Percentiles rank a stretch among this genome's conserved stretches.
phyloP scores from a whole-genome alignment of 2,797 vertebrate genomes.

The Xyrichtys novacula region DNA sequence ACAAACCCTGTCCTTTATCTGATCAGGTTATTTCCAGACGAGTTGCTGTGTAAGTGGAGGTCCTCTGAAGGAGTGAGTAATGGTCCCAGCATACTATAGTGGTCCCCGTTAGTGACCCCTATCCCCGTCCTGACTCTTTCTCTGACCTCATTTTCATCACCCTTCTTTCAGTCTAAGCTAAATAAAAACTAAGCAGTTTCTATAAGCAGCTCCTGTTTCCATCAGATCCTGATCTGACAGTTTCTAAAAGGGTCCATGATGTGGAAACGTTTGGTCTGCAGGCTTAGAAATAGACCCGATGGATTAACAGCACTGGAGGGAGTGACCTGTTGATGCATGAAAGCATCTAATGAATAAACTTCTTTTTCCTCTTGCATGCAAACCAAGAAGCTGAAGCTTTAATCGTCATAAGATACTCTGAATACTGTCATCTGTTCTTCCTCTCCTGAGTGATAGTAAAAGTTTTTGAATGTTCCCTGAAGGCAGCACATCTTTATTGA shows the following conservation, averaged over 20 bases:
- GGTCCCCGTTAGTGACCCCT: constrained; percentile 27
- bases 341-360: no score
- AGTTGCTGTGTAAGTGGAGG: constrained; percentile 47
- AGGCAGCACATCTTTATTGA: neutral
- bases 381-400: no score
- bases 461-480: neutral
- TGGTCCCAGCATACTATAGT: constrained; percentile 35
- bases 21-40: constrained; percentile 51
- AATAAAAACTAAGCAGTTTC: neutral
- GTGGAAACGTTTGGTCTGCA: constrained; percentile 8
- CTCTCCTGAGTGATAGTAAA: neutral
- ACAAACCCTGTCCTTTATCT: constrained; percentile 56
- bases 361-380: no score
- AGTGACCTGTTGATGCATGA: no score
- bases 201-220: neutral
- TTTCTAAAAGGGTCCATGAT: constrained; percentile 18
- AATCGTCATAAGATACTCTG: no score
- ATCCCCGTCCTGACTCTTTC: neutral
- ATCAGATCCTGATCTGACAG: neutral
- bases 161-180: constrained; percentile 6
- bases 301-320: constrained; percentile 1
- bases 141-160: constrained; percentile 31
- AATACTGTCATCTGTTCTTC: no score
- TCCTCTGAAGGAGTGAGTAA: constrained; percentile 47
- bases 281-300: constrained; percentile 31